Conservation (phyloP, 2,888 invertebrate genomes). For the Trissolcus brochymenae region DNA sequence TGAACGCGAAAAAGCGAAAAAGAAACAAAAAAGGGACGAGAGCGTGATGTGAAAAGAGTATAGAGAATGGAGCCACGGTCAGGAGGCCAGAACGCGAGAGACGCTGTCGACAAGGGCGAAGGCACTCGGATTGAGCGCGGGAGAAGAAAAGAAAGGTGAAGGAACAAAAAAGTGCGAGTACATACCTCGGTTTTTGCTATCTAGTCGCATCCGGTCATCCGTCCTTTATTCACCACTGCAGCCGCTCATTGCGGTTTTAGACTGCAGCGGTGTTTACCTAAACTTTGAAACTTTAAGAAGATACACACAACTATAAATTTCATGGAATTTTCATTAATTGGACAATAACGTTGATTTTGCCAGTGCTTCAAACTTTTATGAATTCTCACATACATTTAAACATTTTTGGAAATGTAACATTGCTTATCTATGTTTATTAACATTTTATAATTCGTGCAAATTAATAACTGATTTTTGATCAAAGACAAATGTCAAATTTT, state of each 20-base stretch:
- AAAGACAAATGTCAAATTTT: too few species aligned
- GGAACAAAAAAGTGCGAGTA: constrained; percentile 65
- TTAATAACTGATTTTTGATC: too few species aligned
- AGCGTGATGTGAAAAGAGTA: constrained; percentile 26
- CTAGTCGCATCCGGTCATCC: constrained; percentile 74
- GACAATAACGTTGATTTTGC: too few species aligned
- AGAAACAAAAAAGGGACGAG: constrained; percentile 30
- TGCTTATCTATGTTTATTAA: too few species aligned
- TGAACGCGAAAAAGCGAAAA: constrained; percentile 32
- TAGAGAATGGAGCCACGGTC: constrained; percentile 55
- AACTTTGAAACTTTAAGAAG: too few species aligned
- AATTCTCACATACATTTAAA: too few species aligned
- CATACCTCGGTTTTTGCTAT: constrained; percentile 66
- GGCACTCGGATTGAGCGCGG: constrained; percentile 59
- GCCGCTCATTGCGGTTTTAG: constrained; percentile 5
- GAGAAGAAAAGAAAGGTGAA: constrained; percentile 57
- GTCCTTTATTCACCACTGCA: constrained; percentile 62
- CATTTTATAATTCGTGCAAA: too few species aligned
- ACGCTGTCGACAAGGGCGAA: constrained; percentile 37
- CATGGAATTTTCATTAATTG: too few species aligned
- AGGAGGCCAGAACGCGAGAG: constrained; percentile 47
- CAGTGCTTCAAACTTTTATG: too few species aligned
- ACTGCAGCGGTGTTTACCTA: too few species aligned
- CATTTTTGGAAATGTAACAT: too few species aligned
- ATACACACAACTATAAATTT: too few species aligned